Conservation (phyloP, 2,888 invertebrate genomes). For the Tenthredo scrophulariae region DNA sequence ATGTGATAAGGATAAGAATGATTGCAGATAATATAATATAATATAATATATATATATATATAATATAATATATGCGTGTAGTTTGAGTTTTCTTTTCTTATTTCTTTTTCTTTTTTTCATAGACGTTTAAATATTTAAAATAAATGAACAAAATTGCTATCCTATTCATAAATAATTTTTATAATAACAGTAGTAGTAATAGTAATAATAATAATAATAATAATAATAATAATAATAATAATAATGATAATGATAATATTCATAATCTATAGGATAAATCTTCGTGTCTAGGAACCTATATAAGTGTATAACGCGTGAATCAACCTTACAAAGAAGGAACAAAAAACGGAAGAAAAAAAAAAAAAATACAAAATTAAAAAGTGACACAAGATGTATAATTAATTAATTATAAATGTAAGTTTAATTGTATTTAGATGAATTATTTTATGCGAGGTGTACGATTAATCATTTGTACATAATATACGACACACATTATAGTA, state of each 20-base stretch:
- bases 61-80: background rate
- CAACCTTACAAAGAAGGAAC: background rate
- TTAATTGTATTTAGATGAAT: background rate
- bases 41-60: no score
- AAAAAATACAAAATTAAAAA: background rate
- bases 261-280: background rate
- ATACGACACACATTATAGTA: no score
- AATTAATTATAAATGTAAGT: background rate
- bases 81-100: background rate
- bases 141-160: background rate
- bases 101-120: background rate
- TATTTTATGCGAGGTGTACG: background rate
- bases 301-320: background rate
- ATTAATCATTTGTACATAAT: background rate
- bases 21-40: background rate
- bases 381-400: no score
- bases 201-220: background rate
- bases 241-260: background rate
- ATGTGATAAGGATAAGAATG: background rate
- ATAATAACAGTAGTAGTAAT: background rate
- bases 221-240: background rate
- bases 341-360: background rate
- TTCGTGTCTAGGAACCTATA: conserved; percentile 2
- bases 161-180: background rate
- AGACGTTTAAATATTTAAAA: background rate